Percentiles rank a stretch among this genome's conserved stretches.
phyloP scores from a whole-genome alignment of 2,888 invertebrate species.

The Ochropleura plecta region DNA sequence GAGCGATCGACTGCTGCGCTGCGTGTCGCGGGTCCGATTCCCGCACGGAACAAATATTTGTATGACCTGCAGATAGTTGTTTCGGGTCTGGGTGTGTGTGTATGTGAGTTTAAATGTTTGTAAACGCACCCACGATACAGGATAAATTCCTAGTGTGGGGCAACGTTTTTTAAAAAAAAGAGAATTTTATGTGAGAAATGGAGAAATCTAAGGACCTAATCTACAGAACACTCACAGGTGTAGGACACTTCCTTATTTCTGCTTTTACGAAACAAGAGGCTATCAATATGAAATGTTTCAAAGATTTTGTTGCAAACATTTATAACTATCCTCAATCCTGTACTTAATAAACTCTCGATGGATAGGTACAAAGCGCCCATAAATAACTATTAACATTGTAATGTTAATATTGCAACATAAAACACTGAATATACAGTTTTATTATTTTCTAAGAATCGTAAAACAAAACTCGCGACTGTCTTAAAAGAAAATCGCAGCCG shows the following conservation, averaged over 20 bases:
- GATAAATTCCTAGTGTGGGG: no score
- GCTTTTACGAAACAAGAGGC: background rate
- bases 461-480: slow-evolving; percentile 25
- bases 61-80: no score
- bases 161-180: no score
- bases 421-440: slow-evolving; percentile 17
- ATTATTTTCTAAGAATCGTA: slow-evolving; percentile 32
- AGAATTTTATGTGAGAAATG: no score
- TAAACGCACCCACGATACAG: no score
- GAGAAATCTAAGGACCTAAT: no score
- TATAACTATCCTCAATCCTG: slow-evolving; percentile 10
- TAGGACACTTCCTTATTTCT: background rate
- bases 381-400: slow-evolving; percentile 39
- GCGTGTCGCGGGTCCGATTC: no score
- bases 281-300: background rate
- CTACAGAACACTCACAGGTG: no score
- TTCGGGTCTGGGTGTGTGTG: no score
- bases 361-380: slow-evolving; percentile 29
- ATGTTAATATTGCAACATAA: slow-evolving; percentile 23
- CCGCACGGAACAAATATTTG: no score
- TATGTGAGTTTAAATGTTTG: no score
- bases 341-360: slow-evolving; percentile 23
- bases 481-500: slow-evolving; percentile 13
- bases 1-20: no score
- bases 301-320: slow-evolving; percentile 34